Percentiles rank a stretch among this genome's conserved stretches.
These are phyloP conservation scores for Tenebrio molitor DNA, from an alignment of 1,140 invertebrate genomes.

Conservation along the genomic window DNA sequence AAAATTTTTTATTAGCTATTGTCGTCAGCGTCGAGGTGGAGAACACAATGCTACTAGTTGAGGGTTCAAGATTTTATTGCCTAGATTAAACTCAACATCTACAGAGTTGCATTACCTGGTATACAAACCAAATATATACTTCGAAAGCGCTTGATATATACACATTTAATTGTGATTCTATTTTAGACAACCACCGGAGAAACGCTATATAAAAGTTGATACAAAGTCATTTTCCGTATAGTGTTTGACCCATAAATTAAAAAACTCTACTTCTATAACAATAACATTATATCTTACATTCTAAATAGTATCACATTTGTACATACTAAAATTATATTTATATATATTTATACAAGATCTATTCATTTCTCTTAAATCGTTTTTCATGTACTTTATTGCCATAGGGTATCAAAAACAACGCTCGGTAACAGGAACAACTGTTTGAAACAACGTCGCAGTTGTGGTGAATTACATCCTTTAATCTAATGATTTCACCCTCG, in stretches of 20 bases:
- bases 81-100: slow-evolving; percentile 31
- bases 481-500: background rate
- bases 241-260: slow-evolving; percentile 35
- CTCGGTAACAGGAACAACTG: background rate
- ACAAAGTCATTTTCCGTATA: slow-evolving; percentile 16
- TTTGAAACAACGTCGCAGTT: background rate
- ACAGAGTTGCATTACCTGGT: slow-evolving; percentile 21
- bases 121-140: slow-evolving; percentile 23
- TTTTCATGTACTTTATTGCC: slow-evolving; percentile 27
- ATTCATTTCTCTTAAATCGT: slow-evolving; percentile 9
- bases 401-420: slow-evolving; percentile 12
- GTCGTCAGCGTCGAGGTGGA: background rate
- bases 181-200: slow-evolving; percentile 18
- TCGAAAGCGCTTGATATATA: slow-evolving; percentile 28
- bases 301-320: slow-evolving; percentile 45
- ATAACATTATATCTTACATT: slow-evolving; percentile 14
- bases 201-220: slow-evolving; percentile 21
- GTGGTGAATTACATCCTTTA: background rate
- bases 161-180: slow-evolving; percentile 1
- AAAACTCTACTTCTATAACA: slow-evolving; percentile 24
- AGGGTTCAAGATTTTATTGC: slow-evolving; percentile 27
- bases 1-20: background rate
- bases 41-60: background rate
- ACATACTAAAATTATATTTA: slow-evolving; percentile 39
- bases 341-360: slow-evolving; percentile 24